Percentiles rank a stretch among this genome's conserved stretches.
phyloP scores from a whole-genome alignment of 2,797 vertebrate species.

The Simalia tracyae region DNA sequence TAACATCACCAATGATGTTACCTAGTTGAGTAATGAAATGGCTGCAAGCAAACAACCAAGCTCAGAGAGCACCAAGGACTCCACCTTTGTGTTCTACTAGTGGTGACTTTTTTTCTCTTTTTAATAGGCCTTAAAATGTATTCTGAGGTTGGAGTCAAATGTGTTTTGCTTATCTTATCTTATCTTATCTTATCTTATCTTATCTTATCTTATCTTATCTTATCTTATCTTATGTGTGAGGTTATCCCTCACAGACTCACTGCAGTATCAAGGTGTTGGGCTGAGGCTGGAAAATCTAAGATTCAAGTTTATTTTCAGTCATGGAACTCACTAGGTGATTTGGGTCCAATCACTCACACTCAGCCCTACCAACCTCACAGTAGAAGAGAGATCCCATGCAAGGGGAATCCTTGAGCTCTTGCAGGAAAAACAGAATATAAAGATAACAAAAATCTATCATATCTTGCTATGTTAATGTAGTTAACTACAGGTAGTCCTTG shows the following conservation, averaged over 20 bases:
- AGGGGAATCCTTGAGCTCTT: background rate
- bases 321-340: background rate
- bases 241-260: background rate
- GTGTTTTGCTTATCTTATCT: background rate
- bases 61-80: background rate
- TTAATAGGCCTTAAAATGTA: background rate
- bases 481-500: background rate
- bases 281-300: background rate
- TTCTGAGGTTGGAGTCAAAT: background rate
- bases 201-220: too few relatives aligned
- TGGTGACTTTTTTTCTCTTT: background rate
- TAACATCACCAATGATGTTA: background rate
- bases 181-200: too few relatives aligned
- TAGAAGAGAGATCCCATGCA: background rate
- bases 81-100: background rate
- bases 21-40: too few relatives aligned
- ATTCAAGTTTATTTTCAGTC: background rate
- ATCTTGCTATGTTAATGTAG: background rate
- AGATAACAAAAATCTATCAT: background rate
- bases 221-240: too few relatives aligned
- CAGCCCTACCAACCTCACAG: background rate
- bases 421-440: background rate
- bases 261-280: background rate
- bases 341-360: background rate
- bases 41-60: too few relatives aligned